Evolutionary conservation across 2,797 vertebrate genomes (phyloP).

Genomic region (Propithecus deckenii): DNA sequence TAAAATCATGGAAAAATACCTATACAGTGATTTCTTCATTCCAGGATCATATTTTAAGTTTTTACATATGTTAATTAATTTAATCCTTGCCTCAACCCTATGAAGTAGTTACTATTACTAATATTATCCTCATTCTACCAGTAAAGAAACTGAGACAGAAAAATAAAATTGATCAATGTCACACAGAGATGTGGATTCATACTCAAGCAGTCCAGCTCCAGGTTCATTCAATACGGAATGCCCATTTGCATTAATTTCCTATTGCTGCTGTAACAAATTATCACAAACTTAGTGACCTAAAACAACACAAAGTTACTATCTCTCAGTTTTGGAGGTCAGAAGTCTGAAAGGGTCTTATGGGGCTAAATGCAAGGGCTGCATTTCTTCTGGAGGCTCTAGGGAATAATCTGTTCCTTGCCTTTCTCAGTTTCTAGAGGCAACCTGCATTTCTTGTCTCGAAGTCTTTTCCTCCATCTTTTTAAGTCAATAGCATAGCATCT

Average conservation of each 20-base stretch:
- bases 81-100: background rate
- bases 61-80: background rate
- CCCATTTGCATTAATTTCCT: background rate
- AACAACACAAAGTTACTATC: background rate
- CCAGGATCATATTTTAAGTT: background rate
- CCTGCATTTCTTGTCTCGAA: background rate
- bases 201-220: background rate
- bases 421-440: background rate
- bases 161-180: background rate
- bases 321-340: background rate
- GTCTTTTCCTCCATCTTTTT: background rate
- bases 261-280: background rate
- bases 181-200: background rate
- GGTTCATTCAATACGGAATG: background rate
- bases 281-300: background rate
- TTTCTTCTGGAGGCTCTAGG: background rate
- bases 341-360: background rate
- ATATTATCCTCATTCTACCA: background rate
- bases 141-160: background rate
- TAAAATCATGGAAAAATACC: background rate
- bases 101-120: background rate
- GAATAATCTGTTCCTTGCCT: background rate
- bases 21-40: background rate
- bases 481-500: background rate
- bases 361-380: background rate